Evolutionary conservation across 2,888 invertebrate species (phyloP).

Genomic region (Emmelina monodactyla): DNA sequence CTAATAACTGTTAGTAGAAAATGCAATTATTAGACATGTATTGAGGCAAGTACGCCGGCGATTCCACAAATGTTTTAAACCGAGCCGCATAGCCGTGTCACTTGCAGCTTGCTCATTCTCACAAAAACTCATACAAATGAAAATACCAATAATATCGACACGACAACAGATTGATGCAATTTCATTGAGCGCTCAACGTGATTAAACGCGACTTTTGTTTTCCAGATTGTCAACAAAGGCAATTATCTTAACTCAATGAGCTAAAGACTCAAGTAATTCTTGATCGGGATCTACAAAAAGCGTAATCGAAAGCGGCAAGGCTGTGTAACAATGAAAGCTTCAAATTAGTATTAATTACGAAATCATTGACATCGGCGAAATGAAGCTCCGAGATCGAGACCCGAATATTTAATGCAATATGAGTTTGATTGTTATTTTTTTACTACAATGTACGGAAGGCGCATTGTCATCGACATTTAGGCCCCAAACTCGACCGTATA

Average conservation of each 20-base stretch:
- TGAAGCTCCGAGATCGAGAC: conserved; percentile 36
- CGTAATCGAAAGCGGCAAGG: conserved; percentile 36
- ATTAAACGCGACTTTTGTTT: conserved; percentile 37
- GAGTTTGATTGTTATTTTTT: conserved; percentile 12
- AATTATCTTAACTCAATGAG: conserved; percentile 25
- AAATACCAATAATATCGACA: conserved; percentile 53
- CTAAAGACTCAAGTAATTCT: conserved; percentile 16
- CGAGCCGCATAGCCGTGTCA: conserved; percentile 17
- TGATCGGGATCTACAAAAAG: conserved; percentile 34
- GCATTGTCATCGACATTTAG: too few relatives aligned
- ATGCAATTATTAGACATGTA: too few relatives aligned
- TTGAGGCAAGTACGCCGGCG: too few relatives aligned
- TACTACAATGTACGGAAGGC: too few relatives aligned
- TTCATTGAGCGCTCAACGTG: conserved; percentile 61
- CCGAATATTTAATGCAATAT: conserved; percentile 39
- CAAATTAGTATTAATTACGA: conserved; percentile 60
- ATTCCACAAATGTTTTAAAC: neutral
- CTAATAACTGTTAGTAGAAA: too few relatives aligned
- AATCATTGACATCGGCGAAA: conserved; percentile 49
- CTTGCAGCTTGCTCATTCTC: conserved; percentile 33
- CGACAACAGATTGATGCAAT: conserved; percentile 54
- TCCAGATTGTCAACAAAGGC: too few relatives aligned
- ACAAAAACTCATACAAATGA: conserved; percentile 42
- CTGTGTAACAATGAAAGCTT: conserved; percentile 55
- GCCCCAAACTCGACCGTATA: too few relatives aligned